Conservation (phyloP, 2,888 invertebrate genomes). For the Papilio gigon region DNA sequence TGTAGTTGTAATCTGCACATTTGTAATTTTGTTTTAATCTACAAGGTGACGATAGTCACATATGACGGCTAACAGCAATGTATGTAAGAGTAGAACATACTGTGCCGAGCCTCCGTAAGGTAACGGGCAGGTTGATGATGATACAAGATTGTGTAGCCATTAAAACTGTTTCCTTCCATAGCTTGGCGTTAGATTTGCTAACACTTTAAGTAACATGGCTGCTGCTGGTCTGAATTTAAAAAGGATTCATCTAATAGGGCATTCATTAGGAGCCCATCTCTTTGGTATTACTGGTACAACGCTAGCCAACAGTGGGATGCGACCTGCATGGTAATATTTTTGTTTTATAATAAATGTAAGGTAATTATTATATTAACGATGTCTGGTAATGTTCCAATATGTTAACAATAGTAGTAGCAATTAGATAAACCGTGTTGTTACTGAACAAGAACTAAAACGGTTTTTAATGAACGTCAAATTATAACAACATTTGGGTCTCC, state of each 20-base stretch:
- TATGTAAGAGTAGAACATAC: too few species aligned
- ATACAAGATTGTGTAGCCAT: too few species aligned
- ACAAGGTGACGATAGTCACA: too few species aligned
- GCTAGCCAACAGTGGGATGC: constrained; percentile 55
- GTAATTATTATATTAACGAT: background rate
- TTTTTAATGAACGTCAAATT: constrained; percentile 31
- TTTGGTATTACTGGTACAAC: constrained; percentile 70
- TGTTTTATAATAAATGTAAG: background rate
- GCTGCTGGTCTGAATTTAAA: constrained; percentile 62
- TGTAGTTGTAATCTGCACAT: background rate
- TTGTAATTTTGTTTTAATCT: background rate
- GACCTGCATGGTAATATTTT: constrained; percentile 62
- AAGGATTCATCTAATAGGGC: constrained; percentile 68
- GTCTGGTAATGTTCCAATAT: constrained; percentile 12
- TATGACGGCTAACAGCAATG: too few species aligned
- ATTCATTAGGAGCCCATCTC: constrained; percentile 74
- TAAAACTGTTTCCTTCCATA: constrained; percentile 46
- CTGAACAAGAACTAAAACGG: constrained; percentile 1
- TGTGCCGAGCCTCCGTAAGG: too few species aligned
- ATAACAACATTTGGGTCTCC: constrained; percentile 5
- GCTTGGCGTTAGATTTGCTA: constrained; percentile 63
- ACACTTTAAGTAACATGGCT: constrained; percentile 58
- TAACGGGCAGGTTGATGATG: too few species aligned
- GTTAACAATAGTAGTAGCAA: constrained; percentile 14
- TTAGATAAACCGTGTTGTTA: constrained; percentile 20